Base-by-base conservation (phyloP, 2,113 vertebrate species). In the Archilochus colubris region DNA sequence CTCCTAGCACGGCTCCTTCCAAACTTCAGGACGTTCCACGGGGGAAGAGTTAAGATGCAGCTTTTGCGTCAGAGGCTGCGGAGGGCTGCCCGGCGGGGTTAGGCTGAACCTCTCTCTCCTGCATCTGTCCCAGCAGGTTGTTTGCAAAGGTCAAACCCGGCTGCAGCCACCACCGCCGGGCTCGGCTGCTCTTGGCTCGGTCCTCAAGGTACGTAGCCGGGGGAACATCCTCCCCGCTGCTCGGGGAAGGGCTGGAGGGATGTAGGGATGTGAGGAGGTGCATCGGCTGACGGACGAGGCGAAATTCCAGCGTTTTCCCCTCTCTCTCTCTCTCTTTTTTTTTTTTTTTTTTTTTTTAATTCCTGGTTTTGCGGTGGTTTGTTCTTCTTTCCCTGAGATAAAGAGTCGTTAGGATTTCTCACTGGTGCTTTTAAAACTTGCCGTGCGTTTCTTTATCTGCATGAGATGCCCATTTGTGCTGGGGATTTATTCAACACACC, bases 31-130 rank as follows among this genome's bases (percentile, higher is more conserved):
- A 95, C 94, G 5, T 93, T 96, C 96, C 97, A 85, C n/a, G 38
- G 88, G 96, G 96, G 96, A 93, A 97, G 94, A 96, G 96, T 95
- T 90, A 84, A 74, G 96, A 97, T 98, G 96, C 95, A 96, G 95
- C 38, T 89, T 94, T 86, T 97, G 96, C 74, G 89, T 97, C 98
- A 98, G 97, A 97, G 82, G 95, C 92, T 74, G 94, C 97, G 92
- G 96, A 90, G 94, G 95, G 88, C 95, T 91, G 72, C 77, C 86
- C 82, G 89, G 92, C 91, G 84, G 91, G 93, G 93, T 94, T 82
- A 66, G 89, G 83, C 98, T 96, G 82, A 97, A 97, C 95, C 89
- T 95, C 59, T 48, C 97, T 38, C 36, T 43, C 83, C 54, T 73
- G 85, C 95, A 96, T 95, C 96, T 95, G 96, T 96, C 92, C 74